These are phyloP conservation scores for Crossocerus cetratus DNA, from an alignment of 2,888 invertebrate genomes.

Conservation along the genomic window DNA sequence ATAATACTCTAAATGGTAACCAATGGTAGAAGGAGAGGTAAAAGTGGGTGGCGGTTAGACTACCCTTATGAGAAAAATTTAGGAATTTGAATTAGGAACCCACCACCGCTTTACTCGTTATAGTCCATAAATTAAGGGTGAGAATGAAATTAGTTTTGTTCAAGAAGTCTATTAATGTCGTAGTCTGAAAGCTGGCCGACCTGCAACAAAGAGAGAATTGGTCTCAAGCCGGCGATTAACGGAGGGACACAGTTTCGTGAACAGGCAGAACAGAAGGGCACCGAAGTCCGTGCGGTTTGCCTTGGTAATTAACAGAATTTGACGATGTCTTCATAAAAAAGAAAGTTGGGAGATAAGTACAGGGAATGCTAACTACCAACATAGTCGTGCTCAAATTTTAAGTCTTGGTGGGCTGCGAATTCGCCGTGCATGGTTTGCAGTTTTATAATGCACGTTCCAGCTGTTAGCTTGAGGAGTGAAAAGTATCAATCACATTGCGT, in stretches of 20 bases:
- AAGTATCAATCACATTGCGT: slow-evolving; percentile 23
- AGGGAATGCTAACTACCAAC: slow-evolving; percentile 20
- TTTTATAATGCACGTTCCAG: slow-evolving; percentile 10
- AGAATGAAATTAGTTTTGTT: slow-evolving; percentile 69
- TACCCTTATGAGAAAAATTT: slow-evolving; percentile 46
- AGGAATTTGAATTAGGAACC: slow-evolving; percentile 65
- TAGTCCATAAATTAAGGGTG: slow-evolving; percentile 67
- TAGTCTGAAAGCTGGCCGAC: slow-evolving; percentile 78
- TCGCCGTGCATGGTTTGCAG: slow-evolving; percentile 22
- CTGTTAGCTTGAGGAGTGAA: slow-evolving; percentile 17
- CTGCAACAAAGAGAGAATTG: slow-evolving; percentile 76
- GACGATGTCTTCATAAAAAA: too few relatives aligned
- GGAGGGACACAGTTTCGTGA: not conserved
- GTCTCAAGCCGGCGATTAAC: slow-evolving; percentile 71
- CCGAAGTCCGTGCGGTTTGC: slow-evolving; percentile 38
- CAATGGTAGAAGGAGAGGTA: slow-evolving; percentile 25
- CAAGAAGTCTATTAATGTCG: slow-evolving; percentile 77
- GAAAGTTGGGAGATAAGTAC: slow-evolving; percentile 1
- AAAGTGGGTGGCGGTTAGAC: slow-evolving; percentile 31
- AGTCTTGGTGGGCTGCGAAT: slow-evolving; percentile 28
- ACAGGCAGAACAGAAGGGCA: slow-evolving; percentile 51
- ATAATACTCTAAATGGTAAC: slow-evolving; percentile 50
- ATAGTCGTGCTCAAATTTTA: slow-evolving; percentile 35
- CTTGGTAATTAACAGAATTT: slow-evolving; percentile 11
- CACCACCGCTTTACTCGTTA: slow-evolving; percentile 69